Conservation (phyloP, 2,797 vertebrate species). For the Acanthiza pusilla region DNA sequence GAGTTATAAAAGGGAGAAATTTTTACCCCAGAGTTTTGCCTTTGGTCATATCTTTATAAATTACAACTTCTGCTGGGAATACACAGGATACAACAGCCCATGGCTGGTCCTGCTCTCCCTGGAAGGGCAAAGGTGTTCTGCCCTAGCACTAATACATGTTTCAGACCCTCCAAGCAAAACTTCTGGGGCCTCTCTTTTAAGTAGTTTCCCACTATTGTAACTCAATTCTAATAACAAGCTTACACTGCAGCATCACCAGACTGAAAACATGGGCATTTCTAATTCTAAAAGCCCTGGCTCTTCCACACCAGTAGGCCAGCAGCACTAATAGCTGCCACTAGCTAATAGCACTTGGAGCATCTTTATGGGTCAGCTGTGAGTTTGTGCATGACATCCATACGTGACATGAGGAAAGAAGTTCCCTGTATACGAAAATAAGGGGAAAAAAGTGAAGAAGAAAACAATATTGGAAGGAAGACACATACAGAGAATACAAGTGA, state of each 20-base stretch:
- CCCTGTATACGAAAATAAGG: background rate
- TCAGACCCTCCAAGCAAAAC: background rate
- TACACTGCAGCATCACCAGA: background rate
- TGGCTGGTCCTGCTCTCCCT: background rate
- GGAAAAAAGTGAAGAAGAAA: background rate
- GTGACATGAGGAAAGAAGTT: background rate
- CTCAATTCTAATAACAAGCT: background rate
- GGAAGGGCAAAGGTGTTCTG: background rate
- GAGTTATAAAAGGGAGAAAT: background rate
- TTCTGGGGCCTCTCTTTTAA: background rate
- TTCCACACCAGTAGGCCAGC: background rate
- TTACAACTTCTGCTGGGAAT: background rate
- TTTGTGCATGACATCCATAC: background rate
- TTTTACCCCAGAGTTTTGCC: background rate
- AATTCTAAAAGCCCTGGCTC: background rate
- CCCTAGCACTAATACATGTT: background rate
- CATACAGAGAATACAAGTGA: background rate
- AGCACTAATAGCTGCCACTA: constrained; percentile 13
- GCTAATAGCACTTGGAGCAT: background rate
- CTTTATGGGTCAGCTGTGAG: background rate
- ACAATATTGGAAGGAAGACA: background rate
- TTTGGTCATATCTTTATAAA: background rate
- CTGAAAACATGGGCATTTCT: background rate
- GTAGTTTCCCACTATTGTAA: background rate
- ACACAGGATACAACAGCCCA: background rate